Evolutionary conservation across 2,113 vertebrate species (phyloP).

Genomic region (Pterocles orientalis): DNA sequence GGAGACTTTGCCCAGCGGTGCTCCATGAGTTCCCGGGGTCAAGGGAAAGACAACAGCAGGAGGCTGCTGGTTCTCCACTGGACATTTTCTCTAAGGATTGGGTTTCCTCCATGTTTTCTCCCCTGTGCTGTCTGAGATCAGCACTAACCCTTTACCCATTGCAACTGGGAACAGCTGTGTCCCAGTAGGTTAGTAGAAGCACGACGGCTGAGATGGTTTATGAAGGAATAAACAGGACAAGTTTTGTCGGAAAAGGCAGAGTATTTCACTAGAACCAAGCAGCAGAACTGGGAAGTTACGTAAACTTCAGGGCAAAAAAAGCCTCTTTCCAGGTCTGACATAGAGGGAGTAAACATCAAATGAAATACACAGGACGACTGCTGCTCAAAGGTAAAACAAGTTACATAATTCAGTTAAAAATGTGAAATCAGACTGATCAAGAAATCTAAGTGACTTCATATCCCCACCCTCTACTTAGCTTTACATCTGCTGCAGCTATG

Average conservation of each 20-base stretch:
- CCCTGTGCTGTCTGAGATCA: background rate
- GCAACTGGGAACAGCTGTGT: background rate
- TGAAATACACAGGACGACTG: background rate
- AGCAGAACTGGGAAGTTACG: background rate
- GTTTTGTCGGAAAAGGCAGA: background rate
- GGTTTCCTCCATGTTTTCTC: background rate
- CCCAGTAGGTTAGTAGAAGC: background rate
- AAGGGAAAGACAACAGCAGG: background rate
- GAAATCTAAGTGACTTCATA: background rate
- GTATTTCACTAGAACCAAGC: background rate
- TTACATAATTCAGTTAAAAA: background rate
- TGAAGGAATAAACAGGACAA: background rate
- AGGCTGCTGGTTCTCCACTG: background rate
- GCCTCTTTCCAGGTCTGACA: background rate
- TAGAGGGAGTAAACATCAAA: background rate
- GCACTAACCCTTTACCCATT: background rate
- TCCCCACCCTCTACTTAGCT: background rate
- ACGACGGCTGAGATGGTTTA: rapidly evolving
- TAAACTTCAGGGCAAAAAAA: background rate
- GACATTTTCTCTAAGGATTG: background rate
- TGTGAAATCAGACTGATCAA: background rate
- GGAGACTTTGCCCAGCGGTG: background rate
- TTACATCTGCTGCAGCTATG: background rate
- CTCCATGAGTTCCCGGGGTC: background rate
- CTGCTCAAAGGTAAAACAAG: background rate